Conservation (phyloP, 1,140 invertebrate species). For the Drosophila virilis region DNA sequence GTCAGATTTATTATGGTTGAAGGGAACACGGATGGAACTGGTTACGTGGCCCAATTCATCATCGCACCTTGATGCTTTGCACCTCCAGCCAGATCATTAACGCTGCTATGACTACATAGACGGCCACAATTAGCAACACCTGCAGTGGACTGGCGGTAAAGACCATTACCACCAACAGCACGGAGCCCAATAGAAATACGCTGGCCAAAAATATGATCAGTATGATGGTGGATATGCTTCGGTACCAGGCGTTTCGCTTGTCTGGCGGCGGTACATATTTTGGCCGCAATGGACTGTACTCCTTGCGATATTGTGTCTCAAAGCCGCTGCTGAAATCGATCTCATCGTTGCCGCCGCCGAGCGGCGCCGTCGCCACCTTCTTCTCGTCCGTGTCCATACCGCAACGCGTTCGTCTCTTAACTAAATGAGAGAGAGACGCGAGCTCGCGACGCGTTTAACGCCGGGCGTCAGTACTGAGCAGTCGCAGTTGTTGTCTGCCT, state of each 20-base stretch:
- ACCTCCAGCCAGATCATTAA: slow-evolving; percentile 71
- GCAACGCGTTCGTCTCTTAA: slow-evolving; percentile 49
- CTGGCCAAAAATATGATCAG: slow-evolving; percentile 59
- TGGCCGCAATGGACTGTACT: slow-evolving; percentile 69
- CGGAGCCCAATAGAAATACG: slow-evolving; percentile 61
- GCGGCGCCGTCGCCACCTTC: slow-evolving; percentile 32
- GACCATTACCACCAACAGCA: slow-evolving; percentile 58
- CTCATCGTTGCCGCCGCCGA: slow-evolving; percentile 53
- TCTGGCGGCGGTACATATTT: slow-evolving; percentile 62
- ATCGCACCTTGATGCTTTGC: slow-evolving; percentile 69
- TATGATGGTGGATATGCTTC: slow-evolving; percentile 57
- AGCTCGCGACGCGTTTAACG: neutral
- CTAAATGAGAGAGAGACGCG: slow-evolving; percentile 32
- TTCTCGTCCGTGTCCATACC: slow-evolving; percentile 71
- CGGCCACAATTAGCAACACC: slow-evolving; percentile 55
- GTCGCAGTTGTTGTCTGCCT: slow-evolving; percentile 56
- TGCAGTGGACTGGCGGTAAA: slow-evolving; percentile 62
- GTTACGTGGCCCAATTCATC: slow-evolving; percentile 13
- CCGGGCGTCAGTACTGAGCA: slow-evolving; percentile 20
- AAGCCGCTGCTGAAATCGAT: slow-evolving; percentile 78
- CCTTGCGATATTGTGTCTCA: slow-evolving; percentile 74
- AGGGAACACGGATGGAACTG: no score
- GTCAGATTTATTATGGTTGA: slow-evolving; percentile 40
- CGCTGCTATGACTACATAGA: slow-evolving; percentile 60
- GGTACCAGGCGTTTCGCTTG: slow-evolving; percentile 64